Percentiles rank a stretch among this genome's conserved stretches.
Conservation (phyloP, 2,797 vertebrate species). For the Coilia nasus region DNA sequence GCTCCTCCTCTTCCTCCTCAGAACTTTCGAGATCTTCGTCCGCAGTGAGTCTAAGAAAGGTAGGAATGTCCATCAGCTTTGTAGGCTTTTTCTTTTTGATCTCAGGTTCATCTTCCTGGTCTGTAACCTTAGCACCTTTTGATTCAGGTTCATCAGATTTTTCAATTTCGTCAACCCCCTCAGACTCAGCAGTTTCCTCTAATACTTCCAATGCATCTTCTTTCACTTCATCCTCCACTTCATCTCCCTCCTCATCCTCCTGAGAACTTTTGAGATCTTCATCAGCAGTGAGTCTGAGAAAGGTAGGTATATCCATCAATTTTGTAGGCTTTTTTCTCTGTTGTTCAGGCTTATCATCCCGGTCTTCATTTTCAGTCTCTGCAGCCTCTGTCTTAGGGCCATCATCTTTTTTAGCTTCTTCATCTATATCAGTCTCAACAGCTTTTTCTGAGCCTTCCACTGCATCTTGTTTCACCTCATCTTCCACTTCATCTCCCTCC, state of each 20-base stretch:
- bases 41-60: background rate
- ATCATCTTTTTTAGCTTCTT: background rate
- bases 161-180: background rate
- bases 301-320: background rate
- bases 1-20: background rate
- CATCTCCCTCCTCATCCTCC: constrained; percentile 16
- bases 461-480: background rate
- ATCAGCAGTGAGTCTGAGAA: background rate
- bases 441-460: constrained; percentile 3
- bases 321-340: background rate
- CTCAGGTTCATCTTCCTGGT: background rate
- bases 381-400: background rate
- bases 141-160: background rate
- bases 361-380: background rate
- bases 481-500: background rate
- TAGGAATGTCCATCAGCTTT: background rate
- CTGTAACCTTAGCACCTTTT: too few relatives aligned
- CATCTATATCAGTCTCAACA: background rate
- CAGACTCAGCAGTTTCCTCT: constrained; percentile 18
- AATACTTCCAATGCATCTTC: background rate
- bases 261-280: constrained; percentile 7
- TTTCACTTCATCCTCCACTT: background rate
- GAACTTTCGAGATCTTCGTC: background rate
- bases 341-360: background rate
- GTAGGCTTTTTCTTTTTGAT: background rate